Conservation (phyloP, 2,113 vertebrate species). For the Panthera tigris region DNA sequence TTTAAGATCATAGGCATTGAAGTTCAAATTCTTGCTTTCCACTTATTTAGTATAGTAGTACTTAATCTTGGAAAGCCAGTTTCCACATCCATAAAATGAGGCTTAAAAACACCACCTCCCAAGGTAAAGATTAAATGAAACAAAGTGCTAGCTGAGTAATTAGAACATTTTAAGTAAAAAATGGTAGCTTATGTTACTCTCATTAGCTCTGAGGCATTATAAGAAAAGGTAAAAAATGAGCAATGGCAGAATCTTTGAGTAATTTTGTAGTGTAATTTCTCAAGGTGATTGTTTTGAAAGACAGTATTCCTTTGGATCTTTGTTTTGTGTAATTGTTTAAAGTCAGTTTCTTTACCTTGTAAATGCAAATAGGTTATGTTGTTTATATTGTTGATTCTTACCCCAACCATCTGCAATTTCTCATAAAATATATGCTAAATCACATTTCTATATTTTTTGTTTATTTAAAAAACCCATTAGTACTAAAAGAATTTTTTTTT, state of each 20-base stretch:
- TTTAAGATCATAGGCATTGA: neutral
- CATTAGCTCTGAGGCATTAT: neutral
- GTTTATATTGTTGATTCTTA: neutral
- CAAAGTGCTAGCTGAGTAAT: neutral
- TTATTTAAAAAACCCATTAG: neutral
- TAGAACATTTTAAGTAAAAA: neutral
- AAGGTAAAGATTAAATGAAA: constrained; percentile 26
- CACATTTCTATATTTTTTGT: neutral
- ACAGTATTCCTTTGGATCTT: constrained; percentile 4
- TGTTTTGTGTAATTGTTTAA: constrained; percentile 32
- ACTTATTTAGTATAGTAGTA: neutral
- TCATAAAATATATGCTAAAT: neutral
- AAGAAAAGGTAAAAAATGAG: neutral
- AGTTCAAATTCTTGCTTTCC: neutral
- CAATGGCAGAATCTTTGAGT: neutral
- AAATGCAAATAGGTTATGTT: neutral
- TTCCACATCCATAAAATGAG: constrained; percentile 24
- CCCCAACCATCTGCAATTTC: neutral
- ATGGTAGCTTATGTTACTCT: neutral
- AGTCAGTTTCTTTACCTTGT: neutral
- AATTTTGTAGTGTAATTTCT: constrained; percentile 38
- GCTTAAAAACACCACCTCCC: neutral
- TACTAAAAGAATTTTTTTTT: neutral
- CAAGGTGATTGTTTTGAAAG: constrained; percentile 50
- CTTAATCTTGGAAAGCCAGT: constrained; percentile 31